Evolutionary conservation across 1,140 invertebrate genomes (phyloP), one percentile per base, ranked within the genome.

Genomic region (Nephila pilipes): DNA sequence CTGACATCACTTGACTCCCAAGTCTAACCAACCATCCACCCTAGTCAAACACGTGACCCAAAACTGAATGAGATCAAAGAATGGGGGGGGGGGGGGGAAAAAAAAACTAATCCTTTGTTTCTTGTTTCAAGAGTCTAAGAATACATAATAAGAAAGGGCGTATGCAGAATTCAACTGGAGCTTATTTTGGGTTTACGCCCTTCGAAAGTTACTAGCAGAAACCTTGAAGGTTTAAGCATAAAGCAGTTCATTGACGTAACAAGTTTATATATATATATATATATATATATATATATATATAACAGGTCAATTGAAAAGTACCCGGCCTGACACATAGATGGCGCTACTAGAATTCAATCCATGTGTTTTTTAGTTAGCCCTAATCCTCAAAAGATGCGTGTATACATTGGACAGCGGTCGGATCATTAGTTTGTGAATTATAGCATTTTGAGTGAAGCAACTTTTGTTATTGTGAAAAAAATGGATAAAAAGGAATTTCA

Each of bases 131-230:
- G 81, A 92, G 60, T 81, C 90, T 92, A 75, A 69, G 81, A 92
- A 92, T 85, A 85, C 46, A 85, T 38, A 92, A 92, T 90, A n/a
- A 63, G 83, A 60, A 81, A 92, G 90, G 90, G 90, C 90, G 90
- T 92, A 92, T 92, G 81, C 90, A 92, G 38, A 85, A 65, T 36
- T 90, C 89, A 38, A 29, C 89, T n/a, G 60, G 65, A 85, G 90
- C 75, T 57, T 92, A 92, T 92, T 92, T 92, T 85, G 63, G 60
- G 90, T 85, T 36, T 69, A 92, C 90, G 90, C 90, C 90, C 90
- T 85, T 92, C 65, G 36, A 29, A 92, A 92, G 85, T 85, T 85
- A 36, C 38, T 85, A 36, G 63, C 85, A 69, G 46, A 69, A 91
- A 92, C 83, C 83, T 85, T 92, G 60, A 92, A 92, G 46, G 29